Base-by-base conservation (phyloP, 2,888 invertebrate species). In the Lasius platythorax region DNA sequence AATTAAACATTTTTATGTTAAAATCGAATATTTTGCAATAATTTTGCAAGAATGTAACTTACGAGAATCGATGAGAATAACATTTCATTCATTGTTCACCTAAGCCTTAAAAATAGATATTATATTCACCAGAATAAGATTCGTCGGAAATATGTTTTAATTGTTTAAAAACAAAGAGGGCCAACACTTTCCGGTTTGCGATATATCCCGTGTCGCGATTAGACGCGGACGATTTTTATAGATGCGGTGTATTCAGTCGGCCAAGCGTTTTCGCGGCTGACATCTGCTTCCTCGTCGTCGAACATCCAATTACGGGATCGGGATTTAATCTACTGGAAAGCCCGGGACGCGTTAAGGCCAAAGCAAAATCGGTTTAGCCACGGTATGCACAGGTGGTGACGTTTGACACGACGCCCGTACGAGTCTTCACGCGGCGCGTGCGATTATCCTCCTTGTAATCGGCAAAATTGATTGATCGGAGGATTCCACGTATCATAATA, bases 381-480 rank as follows among this genome's bases (percentile, higher is more conserved):
- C 92, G 92, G 88, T 88, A 87, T 83, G 91, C 90, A 93, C 93
- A 93, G 93, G 93, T 94, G 93, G 91, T 85, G 89, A 88, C 86
- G 87, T 88, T 90, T 76, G 86, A 90, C 90, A 83, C 87, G 68
- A 74, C 64, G 28, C 46, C 68, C 83, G 83, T 67, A 33, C 66
- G 66, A 66, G 72, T 82, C 74, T 58, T 50, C 74, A 43, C 66
- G 74, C 58, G 63, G n/a, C 75, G 74, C 76, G 75, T 76, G 84
- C 90, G 78, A 86, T 88, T 88, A 85, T 81, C 72, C 75, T 70
- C 40, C n/a, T 74, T 28, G 73, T 70, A 74, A 85, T 67, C 72
- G 72, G 70, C n/a, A 74, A 84, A 84, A 90, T 90, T 83, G 90
- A 89, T 89, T 81, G 87, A 90, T 89, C 84, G 56, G 33, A 28